Evolutionary conservation across 2,113 vertebrate genomes (phyloP).

Genomic region (Boulengeromyrus knoepffleri): DNA sequence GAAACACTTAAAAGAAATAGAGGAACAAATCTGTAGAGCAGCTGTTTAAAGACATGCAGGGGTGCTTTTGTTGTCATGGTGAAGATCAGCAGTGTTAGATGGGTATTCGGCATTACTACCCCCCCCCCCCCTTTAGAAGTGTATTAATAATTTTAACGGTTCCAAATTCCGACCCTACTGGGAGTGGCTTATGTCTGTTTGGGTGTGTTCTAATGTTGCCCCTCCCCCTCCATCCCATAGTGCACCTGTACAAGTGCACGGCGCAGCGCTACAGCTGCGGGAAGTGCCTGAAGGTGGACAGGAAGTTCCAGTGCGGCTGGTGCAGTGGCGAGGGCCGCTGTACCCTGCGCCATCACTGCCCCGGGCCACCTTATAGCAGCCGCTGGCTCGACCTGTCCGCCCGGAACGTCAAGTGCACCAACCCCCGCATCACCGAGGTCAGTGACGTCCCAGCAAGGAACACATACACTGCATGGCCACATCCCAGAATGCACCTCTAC

Average conservation of each 20-base stretch:
- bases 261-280: constrained; percentile 93
- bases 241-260: constrained; percentile 90
- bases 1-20: neutral
- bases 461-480: neutral
- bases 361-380: constrained; percentile 46
- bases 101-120: neutral
- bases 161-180: neutral
- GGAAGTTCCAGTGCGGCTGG: constrained; percentile 90
- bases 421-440: constrained; percentile 90
- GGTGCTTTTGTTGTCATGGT: neutral
- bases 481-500: neutral
- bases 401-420: constrained; percentile 82
- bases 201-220: neutral
- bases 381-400: constrained; percentile 83
- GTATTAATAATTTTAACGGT: too few relatives aligned
- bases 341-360: constrained; percentile 75
- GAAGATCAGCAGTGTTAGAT: neutral
- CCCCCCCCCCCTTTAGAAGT: too few relatives aligned
- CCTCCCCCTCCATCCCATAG: constrained; percentile 48
- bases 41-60: neutral
- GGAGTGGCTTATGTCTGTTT: neutral
- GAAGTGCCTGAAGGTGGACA: constrained; percentile 84
- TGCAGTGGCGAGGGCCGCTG: constrained; percentile 75
- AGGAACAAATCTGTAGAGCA: neutral
- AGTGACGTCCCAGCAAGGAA: constrained; percentile 17